phyloP scores from a whole-genome alignment of 1,140 invertebrate species.

The Calephelis virginiensis region DNA sequence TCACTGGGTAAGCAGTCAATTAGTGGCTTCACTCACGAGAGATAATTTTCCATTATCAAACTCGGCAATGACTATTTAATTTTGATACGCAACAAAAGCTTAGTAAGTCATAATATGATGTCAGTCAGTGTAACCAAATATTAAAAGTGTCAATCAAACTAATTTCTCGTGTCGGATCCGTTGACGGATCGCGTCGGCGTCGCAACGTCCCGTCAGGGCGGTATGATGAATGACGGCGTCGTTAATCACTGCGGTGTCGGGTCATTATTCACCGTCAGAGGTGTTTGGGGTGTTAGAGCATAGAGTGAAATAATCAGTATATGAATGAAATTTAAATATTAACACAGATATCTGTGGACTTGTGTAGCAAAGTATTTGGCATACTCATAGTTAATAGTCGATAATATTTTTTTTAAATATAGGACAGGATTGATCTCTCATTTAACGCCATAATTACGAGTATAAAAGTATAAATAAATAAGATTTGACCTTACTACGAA shows the following conservation, averaged over 20 bases:
- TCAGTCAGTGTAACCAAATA: constrained; percentile 37
- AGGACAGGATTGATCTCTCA: too few species aligned
- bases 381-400: too few species aligned
- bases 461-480: too few species aligned
- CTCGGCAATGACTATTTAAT: constrained; percentile 8
- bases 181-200: constrained; percentile 52
- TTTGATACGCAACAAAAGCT: constrained; percentile 19
- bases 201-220: constrained; percentile 37
- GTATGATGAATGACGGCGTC: constrained; percentile 59
- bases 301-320: constrained; percentile 19
- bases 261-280: constrained; percentile 64
- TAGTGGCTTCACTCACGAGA: background rate
- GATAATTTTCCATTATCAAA: background rate
- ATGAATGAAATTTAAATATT: too few species aligned
- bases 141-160: constrained; percentile 63
- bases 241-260: constrained; percentile 61
- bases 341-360: too few species aligned
- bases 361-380: too few species aligned
- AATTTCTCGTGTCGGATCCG: constrained; percentile 49
- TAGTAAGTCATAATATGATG: constrained; percentile 22
- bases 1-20: too few species aligned
- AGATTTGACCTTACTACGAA: too few species aligned
- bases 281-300: constrained; percentile 30
- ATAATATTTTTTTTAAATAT: too few species aligned
- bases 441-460: too few species aligned